These are phyloP conservation scores for Orchesella flavescens DNA, from an alignment of 2,888 invertebrate species.

Conservation along the genomic window DNA sequence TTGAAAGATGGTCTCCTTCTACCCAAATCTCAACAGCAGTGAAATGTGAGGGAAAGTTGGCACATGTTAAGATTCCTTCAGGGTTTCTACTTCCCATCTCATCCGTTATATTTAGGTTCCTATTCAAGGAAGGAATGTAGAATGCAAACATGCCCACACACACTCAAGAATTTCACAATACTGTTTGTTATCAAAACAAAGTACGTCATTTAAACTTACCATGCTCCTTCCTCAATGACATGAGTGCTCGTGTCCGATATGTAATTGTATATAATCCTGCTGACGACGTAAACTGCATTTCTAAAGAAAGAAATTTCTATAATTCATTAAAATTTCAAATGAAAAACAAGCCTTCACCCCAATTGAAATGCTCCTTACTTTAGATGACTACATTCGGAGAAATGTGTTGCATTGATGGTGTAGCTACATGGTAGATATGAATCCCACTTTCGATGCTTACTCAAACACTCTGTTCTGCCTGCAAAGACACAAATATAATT, in stretches of 20 bases:
- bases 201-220: conserved; percentile 12
- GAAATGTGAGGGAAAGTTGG: conserved; percentile 19
- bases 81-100: neutral
- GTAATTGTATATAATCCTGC: conserved; percentile 7
- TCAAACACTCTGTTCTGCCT: conserved; percentile 40
- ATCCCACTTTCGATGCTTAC: conserved; percentile 43
- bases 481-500: neutral
- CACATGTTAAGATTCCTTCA: neutral
- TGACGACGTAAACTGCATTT: conserved; percentile 14
- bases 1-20: conserved; percentile 20
- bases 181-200: neutral
- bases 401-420: neutral
- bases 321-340: too few species aligned
- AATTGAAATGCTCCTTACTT: conserved; percentile 20
- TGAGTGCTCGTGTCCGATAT: neutral
- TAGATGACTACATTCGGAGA: conserved; percentile 29
- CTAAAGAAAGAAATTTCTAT: neutral
- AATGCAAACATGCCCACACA: too few species aligned
- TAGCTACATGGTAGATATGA: conserved; percentile 34
- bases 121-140: too few species aligned
- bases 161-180: too few species aligned
- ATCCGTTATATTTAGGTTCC: too few species aligned
- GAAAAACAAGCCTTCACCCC: neutral
- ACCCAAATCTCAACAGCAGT: conserved; percentile 36
- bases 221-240: conserved; percentile 3